A percentile compares a stretch with the other conserved stretches of the same genome.
Evolutionary conservation across 2,888 invertebrate genomes (phyloP).

Genomic region (Conops quadrifasciatus): DNA sequence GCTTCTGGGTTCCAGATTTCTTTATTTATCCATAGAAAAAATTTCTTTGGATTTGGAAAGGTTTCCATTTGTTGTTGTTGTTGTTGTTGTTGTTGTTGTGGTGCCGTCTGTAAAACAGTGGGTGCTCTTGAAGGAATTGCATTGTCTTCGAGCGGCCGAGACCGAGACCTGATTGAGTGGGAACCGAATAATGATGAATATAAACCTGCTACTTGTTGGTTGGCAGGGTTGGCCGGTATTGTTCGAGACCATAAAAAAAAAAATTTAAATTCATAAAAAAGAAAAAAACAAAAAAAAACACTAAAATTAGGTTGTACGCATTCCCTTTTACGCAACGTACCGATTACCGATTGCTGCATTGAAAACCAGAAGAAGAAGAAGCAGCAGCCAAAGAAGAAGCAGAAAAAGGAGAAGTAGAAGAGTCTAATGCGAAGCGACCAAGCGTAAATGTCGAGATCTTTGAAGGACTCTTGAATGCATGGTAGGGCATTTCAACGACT

Average conservation of each 20-base stretch:
- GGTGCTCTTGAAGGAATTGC: no score
- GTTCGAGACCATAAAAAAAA: background rate
- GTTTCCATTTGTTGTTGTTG: no score
- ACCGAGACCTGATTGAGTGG: background rate
- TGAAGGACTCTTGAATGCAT: background rate
- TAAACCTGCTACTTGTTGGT: background rate
- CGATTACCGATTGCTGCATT: background rate
- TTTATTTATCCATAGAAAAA: no score
- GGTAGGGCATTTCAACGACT: background rate
- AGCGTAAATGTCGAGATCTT: slow-evolving; percentile 28
- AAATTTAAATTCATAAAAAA: background rate
- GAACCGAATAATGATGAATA: background rate
- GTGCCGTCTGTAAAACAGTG: no score
- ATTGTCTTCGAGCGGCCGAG: no score
- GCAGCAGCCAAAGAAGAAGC: background rate
- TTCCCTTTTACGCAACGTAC: slow-evolving; percentile 18
- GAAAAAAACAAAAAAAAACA: slow-evolving; percentile 1
- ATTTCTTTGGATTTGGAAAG: no score
- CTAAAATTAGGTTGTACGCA: background rate
- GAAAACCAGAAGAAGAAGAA: slow-evolving; percentile 1
- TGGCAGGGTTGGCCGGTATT: no score
- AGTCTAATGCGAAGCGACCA: slow-evolving; percentile 27
- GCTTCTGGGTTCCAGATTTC: no score
- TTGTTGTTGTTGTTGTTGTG: no score
- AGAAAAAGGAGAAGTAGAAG: background rate